Base-by-base conservation (phyloP, 2,113 vertebrate genomes). In the Ramphastos sulfuratus region DNA sequence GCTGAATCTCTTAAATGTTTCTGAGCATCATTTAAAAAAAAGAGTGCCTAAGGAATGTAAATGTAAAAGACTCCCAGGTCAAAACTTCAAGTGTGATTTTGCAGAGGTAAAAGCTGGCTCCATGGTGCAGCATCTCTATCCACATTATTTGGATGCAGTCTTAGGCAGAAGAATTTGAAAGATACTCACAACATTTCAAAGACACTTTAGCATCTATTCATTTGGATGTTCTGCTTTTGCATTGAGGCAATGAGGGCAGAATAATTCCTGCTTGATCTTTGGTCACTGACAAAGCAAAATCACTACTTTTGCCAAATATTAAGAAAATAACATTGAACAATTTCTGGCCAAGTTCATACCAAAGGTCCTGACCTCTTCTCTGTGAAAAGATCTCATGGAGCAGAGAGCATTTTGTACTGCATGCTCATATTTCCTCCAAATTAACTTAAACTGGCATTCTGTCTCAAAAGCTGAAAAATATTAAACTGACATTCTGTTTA, bases 21-120 rank as follows among this genome's bases (percentile, higher is more conserved):
- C 39, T 75, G 55, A 90, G 35, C 42, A 84, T 90, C 80, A 78
- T 88, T 88, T 95, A 90, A 94, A 90, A 92, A 72, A 74, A 84
- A 88, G 37, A 14, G 31, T 56, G 30, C 20, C 52, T 3, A 8
- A 61, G 70, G 73, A 93, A 74, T 78, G 48, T 72, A 83, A 80
- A 93, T 74, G 35, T 64, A 73, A 65, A 78, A 90, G 71, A 61
- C 24, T 77, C 15, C 6, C 42, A 75, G 75, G 71, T 89, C 35
- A 91, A 92, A 89, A 81, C 2, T 83, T 77, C 23, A 83, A 6
- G 15, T 60, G 30, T 56, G n/a, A 58, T 92, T 95, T 85, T 82
- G 17, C 66, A 88, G 52, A 82, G 20, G 27, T 52, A 78, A 69
- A 78, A 78, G 15, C 14, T n/a, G 65, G 24, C 60, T 91, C 79